A percentile compares a stretch with the other conserved stretches of the same genome.
phyloP scores from a whole-genome alignment of 92 coral and sea anemone genomes.

The Galaxea fascicularis region DNA sequence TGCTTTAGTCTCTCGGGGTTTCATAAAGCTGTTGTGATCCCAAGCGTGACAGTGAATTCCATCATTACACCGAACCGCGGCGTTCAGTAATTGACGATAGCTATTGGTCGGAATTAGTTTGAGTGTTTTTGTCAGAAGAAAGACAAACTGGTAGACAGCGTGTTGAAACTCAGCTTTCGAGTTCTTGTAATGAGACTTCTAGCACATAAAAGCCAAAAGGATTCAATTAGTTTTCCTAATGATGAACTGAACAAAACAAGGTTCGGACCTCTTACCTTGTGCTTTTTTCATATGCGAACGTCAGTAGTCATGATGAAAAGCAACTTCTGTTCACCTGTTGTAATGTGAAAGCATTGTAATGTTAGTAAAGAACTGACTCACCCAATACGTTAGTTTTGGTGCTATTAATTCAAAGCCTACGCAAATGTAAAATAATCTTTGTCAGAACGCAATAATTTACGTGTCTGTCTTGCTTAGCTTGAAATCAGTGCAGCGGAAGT shows the following conservation, averaged over 20 bases:
- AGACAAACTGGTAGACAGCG: neutral
- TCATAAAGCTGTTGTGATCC: neutral
- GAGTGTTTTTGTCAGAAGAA: neutral
- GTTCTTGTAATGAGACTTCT: neutral
- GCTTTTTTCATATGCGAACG: conserved; percentile 5
- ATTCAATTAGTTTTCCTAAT: neutral
- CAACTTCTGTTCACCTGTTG: neutral
- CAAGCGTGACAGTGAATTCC: conserved; percentile 1
- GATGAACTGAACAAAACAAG: neutral
- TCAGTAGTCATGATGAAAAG: neutral
- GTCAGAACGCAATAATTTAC: neutral
- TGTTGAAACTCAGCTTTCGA: neutral
- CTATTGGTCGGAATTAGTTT: conserved; percentile 3
- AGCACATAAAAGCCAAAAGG: neutral
- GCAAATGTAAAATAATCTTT: too few relatives aligned
- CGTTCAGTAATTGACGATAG: neutral
- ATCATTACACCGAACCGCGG: neutral
- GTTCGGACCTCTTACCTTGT: neutral
- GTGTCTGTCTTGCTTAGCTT: neutral
- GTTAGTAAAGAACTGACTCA: neutral
- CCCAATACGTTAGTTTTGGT: neutral
- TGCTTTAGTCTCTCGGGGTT: conserved; percentile 15
- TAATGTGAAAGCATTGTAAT: neutral
- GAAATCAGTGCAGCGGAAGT: neutral
- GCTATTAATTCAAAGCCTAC: neutral